Evolutionary conservation across 2,888 invertebrate species (phyloP).

Genomic region (Agrochola lota): DNA sequence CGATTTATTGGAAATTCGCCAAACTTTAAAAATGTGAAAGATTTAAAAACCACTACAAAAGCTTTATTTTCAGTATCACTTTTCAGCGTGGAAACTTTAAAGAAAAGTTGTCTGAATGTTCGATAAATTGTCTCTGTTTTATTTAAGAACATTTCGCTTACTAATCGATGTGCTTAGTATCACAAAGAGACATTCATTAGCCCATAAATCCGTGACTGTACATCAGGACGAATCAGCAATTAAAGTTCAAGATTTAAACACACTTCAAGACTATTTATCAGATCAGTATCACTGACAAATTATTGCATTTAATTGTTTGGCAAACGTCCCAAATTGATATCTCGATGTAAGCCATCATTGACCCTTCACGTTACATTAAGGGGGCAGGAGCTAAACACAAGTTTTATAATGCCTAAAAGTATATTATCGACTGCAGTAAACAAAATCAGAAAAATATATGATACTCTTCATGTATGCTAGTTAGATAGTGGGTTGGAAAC

Average conservation of each 20-base stretch:
- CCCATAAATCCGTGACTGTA: conserved; percentile 66
- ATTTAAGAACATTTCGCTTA: conserved; percentile 25
- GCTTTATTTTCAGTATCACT: conserved; percentile 32
- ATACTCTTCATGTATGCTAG: no score
- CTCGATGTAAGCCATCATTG: conserved; percentile 25
- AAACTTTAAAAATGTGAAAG: conserved; percentile 24
- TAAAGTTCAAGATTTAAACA: conserved; percentile 70
- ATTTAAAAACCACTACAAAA: conserved; percentile 48
- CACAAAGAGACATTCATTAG: conserved; percentile 64
- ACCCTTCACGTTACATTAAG: conserved; percentile 4
- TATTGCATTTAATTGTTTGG: conserved; percentile 65
- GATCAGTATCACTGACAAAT: conserved; percentile 69
- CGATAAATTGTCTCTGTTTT: conserved; percentile 37
- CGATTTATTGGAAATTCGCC: conserved; percentile 53
- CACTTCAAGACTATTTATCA: conserved; percentile 58
- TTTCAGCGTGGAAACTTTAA: conserved; percentile 20
- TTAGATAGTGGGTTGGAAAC: no score
- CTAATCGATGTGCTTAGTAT: conserved; percentile 39
- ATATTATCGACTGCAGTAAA: no score
- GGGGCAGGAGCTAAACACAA: no score
- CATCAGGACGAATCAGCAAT: conserved; percentile 71
- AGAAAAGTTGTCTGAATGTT: conserved; percentile 28
- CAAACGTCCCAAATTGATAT: conserved; percentile 58
- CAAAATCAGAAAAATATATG: no score
- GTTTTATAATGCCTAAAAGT: no score